These are phyloP conservation scores for Xylota segnis DNA, from an alignment of 2,888 invertebrate species.

Conservation along the genomic window DNA sequence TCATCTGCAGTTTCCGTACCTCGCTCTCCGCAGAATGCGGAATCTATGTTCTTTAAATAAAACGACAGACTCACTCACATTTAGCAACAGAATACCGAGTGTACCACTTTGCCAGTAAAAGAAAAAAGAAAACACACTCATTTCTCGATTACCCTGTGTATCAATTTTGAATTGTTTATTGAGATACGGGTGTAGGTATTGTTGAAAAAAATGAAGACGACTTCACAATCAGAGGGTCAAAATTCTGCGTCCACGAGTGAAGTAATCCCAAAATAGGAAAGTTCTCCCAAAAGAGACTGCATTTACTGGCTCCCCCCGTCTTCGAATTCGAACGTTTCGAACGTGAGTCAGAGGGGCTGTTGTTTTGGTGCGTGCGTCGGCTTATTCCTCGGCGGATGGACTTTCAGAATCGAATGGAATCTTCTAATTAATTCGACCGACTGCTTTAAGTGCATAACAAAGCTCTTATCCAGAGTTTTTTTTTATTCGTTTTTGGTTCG, in stretches of 20 bases:
- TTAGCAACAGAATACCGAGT: constrained; percentile 49
- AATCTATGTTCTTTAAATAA: constrained; percentile 70
- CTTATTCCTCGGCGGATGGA: constrained; percentile 13
- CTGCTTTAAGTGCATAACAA: constrained; percentile 53
- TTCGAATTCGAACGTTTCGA: neutral
- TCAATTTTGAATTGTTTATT: constrained; percentile 43
- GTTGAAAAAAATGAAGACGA: constrained; percentile 26
- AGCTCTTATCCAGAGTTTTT: constrained; percentile 48
- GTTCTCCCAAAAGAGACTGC: constrained; percentile 25
- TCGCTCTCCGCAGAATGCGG: constrained; percentile 45
- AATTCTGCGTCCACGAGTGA: constrained; percentile 29
- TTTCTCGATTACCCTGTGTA: neutral
- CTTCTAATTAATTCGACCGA: constrained; percentile 28
- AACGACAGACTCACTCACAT: constrained; percentile 47
- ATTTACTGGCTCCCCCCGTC: neutral
- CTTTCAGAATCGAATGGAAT: constrained; percentile 21
- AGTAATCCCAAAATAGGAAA: constrained; percentile 63
- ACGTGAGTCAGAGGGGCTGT: neutral
- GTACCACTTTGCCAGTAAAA: constrained; percentile 42
- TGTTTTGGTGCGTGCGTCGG: constrained; percentile 31
- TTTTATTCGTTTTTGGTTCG: neutral
- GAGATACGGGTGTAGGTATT: constrained; percentile 15
- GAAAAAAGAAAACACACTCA: constrained; percentile 10
- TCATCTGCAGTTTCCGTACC: constrained; percentile 18
- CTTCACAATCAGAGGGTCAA: constrained; percentile 57